Base-by-base conservation (phyloP, 2,888 invertebrate genomes). In the Smittia sp. region DNA sequence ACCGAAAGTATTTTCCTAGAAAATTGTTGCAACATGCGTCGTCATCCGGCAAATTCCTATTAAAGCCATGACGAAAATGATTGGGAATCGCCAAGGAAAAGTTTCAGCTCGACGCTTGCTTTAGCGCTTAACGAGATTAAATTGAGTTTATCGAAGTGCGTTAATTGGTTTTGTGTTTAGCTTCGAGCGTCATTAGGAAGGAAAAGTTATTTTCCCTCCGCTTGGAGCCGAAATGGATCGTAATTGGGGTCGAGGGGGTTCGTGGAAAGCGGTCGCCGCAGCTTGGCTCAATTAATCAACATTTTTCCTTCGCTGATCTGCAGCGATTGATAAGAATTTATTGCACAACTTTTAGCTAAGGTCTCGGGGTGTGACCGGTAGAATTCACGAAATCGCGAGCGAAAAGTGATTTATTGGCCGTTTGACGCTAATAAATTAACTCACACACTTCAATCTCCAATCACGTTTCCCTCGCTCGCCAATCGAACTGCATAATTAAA, bases 101-200 rank as follows among this genome's bases (percentile, higher is more conserved):
- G n/a, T n/a, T n/a, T n/a, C n/a, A n/a, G n/a, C n/a, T n/a, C n/a
- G 9, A 32, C 3, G 32, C 9, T 32, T 32, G 32, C 32, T 32
- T 32, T 9, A 32, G 9, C 32, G 32, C 1, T 20, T 22, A 18
- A 18, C 18, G 20, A 58, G 58, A 58, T 18, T 58, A 9, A 58
- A 58, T 18, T 58, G 58, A 58, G 20, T 58, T 58, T 20, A 58
- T 58, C 22, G 58, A 58, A 58, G 58, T 58, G 58, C 58, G 58
- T 58, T 58, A 58, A 58, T 58, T 58, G 18, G 18, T 58, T 58
- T 18, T 22, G 58, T 18, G 1, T 9, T 18, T 1, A 15, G 20
- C 58, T 20, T 58, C 18, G 2, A 11, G 15, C 46, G 46, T 46
- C 11, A 46, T n/a, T 46, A 46, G 15, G 2, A n/a, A 46, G 2